Evolutionary conservation across 2,113 vertebrate genomes (phyloP).

Genomic region (Atractosteus spatula): DNA sequence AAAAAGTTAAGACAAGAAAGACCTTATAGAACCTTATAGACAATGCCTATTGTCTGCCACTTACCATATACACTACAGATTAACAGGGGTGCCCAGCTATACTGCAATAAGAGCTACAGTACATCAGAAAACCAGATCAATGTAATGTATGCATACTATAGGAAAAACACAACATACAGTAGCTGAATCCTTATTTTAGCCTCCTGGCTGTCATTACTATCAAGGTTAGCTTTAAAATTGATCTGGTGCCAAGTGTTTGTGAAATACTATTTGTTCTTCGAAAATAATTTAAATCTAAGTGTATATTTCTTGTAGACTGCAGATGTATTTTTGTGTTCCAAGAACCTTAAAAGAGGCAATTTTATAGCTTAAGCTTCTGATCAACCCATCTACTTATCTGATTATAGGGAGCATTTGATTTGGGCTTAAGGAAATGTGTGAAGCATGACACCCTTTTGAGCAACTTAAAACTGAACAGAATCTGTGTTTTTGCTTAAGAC

Average conservation of each 20-base stretch:
- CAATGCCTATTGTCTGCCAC: no score
- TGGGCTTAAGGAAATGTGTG: conserved; percentile 39
- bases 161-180: no score
- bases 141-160: no score
- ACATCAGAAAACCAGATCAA: no score
- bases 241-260: conserved; percentile 43
- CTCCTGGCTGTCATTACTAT: conserved; percentile 3
- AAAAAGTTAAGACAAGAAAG: no score
- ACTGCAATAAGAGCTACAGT: no score
- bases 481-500: neutral
- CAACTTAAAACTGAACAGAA: neutral
- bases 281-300: conserved; percentile 48
- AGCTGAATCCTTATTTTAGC: neutral
- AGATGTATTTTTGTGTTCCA: conserved; percentile 48
- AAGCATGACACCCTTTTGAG: conserved; percentile 14
- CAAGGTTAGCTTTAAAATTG: conserved; percentile 31
- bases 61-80: no score
- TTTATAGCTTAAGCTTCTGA: conserved; percentile 59
- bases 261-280: conserved; percentile 43
- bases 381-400: conserved; percentile 51
- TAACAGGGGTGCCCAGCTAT: no score
- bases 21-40: no score
- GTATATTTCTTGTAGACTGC: conserved; percentile 58
- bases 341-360: conserved; percentile 67
- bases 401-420: conserved; percentile 56